phyloP scores from a whole-genome alignment of 2,113 vertebrate species.

The Tichodroma muraria region DNA sequence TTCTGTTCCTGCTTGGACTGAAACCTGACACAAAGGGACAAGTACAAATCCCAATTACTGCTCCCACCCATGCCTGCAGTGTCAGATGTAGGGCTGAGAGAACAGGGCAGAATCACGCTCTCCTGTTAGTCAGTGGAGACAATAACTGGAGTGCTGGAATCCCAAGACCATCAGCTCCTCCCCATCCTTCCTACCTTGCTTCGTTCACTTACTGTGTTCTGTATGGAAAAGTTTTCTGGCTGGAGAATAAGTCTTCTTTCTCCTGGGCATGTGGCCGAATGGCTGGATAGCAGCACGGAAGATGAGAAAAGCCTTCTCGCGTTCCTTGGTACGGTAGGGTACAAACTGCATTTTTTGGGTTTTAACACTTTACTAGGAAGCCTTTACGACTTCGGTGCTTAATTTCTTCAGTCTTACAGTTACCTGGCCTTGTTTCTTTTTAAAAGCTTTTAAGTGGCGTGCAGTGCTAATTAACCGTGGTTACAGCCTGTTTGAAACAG shows the following conservation, averaged over 20 bases:
- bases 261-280: constrained; percentile 74
- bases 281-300: constrained; percentile 83
- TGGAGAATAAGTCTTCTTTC: constrained; percentile 82
- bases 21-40: constrained; percentile 56
- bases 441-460: background rate
- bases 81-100: constrained; percentile 35
- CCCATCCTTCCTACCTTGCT: constrained; percentile 41
- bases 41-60: constrained; percentile 21
- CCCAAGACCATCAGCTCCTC: constrained; percentile 57
- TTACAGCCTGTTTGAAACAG: constrained; percentile 2
- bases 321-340: constrained; percentile 82
- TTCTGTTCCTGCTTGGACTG: constrained; percentile 47
- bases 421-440: background rate
- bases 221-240: constrained; percentile 80
- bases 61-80: constrained; percentile 27
- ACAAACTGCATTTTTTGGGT: background rate
- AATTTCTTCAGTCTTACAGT: constrained; percentile 11
- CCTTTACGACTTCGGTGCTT: constrained; percentile 6
- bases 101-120: constrained; percentile 32
- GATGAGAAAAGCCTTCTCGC: constrained; percentile 82
- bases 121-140: constrained; percentile 46
- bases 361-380: constrained; percentile 46
- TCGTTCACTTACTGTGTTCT: constrained; percentile 60
- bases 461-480: background rate
- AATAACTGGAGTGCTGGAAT: constrained; percentile 58